These are phyloP conservation scores for Amniataba percoides DNA, from an alignment of 2,797 vertebrate genomes.

Conservation along the genomic window DNA sequence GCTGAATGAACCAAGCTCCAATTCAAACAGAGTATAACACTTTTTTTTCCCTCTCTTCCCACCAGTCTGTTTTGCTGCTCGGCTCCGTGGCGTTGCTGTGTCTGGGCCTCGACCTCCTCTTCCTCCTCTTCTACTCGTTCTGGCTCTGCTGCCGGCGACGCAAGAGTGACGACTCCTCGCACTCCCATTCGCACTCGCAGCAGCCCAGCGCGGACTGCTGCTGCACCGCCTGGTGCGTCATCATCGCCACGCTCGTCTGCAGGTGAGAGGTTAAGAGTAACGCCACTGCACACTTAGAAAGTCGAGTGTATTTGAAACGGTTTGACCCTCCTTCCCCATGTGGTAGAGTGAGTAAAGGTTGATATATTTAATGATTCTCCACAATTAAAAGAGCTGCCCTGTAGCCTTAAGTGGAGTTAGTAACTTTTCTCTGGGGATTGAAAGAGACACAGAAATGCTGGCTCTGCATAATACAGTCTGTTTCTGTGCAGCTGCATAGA, in stretches of 20 bases:
- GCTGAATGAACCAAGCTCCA: slow-evolving; percentile 2
- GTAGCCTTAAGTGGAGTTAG: not conserved
- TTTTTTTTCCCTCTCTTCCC: not conserved
- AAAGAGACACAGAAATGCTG: not conserved
- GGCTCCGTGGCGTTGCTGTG: slow-evolving; percentile 91
- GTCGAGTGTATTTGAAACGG: not conserved
- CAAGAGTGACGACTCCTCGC: slow-evolving; percentile 88
- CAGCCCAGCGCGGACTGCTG: slow-evolving; percentile 95
- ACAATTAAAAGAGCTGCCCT: slow-evolving; percentile 4
- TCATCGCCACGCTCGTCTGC: slow-evolving; percentile 98
- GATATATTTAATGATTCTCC: slow-evolving; percentile 3
- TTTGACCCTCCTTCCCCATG: not conserved
- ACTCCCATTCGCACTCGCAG: slow-evolving; percentile 76
- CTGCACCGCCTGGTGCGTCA: slow-evolving; percentile 98
- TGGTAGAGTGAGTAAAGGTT: not conserved
- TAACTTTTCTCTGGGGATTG: slow-evolving; percentile 13
- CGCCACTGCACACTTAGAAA: not conserved
- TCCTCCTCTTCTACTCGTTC: slow-evolving; percentile 98
- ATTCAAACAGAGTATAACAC: too few species aligned
- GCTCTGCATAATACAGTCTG: not conserved
- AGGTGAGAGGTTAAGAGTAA: slow-evolving; percentile 86
- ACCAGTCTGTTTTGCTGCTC: slow-evolving; percentile 93
- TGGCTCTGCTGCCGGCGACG: slow-evolving; percentile 97
- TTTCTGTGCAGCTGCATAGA: not conserved
- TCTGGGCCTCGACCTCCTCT: slow-evolving; percentile 95